phyloP scores from a whole-genome alignment of 2,888 invertebrate genomes.

The Amphipoea lucens region DNA sequence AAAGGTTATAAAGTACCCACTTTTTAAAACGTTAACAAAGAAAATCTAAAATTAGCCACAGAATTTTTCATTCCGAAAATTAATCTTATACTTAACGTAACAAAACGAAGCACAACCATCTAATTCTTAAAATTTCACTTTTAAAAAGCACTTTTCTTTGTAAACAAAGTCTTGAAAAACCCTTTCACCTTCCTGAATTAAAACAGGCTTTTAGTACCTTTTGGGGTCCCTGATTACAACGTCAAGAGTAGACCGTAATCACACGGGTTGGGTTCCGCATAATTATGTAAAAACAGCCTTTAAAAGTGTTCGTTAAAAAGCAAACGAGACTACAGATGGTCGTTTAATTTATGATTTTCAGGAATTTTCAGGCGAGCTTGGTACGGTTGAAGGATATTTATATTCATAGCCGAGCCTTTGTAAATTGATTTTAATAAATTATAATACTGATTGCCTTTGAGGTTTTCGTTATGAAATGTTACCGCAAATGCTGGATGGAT shows the following conservation, averaged over 20 bases:
- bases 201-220: slow-evolving; percentile 61
- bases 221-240: slow-evolving; percentile 56
- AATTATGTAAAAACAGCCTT: slow-evolving; percentile 67
- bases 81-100: slow-evolving; percentile 11
- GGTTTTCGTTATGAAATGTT: not conserved
- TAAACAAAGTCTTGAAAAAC: slow-evolving; percentile 55
- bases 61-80: not conserved
- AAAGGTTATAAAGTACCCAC: not conserved
- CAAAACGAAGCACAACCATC: slow-evolving; percentile 39
- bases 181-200: slow-evolving; percentile 61
- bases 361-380: slow-evolving; percentile 26
- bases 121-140: slow-evolving; percentile 37
- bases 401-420: slow-evolving; percentile 20
- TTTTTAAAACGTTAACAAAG: slow-evolving; percentile 15
- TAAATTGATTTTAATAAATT: slow-evolving; percentile 50
- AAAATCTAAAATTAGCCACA: slow-evolving; percentile 1
- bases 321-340: slow-evolving; percentile 42
- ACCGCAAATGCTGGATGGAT: not conserved
- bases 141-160: slow-evolving; percentile 55
- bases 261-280: slow-evolving; percentile 63
- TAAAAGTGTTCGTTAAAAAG: slow-evolving; percentile 57
- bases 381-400: slow-evolving; percentile 14
- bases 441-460: slow-evolving; percentile 43
- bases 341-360: slow-evolving; percentile 60
- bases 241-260: slow-evolving; percentile 55